phyloP scores from a whole-genome alignment of 2,888 invertebrate species.

The Orchesella flavescens region DNA sequence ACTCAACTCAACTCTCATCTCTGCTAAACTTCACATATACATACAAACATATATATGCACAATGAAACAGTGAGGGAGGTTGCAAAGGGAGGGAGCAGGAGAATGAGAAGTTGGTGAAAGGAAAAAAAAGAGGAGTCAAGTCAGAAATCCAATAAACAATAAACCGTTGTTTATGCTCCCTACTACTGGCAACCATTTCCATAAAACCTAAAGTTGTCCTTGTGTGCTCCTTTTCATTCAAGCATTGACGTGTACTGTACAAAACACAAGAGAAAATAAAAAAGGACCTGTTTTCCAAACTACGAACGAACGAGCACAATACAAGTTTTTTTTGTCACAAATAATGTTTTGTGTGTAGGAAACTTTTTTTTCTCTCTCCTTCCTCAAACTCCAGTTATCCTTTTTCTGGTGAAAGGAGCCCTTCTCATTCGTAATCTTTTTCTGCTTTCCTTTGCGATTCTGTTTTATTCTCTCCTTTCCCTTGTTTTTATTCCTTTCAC shows the following conservation, averaged over 20 bases:
- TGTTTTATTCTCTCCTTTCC: neutral
- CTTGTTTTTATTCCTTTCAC: neutral
- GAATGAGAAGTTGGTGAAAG: neutral
- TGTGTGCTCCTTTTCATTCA: constrained; percentile 23
- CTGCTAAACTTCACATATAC: neutral
- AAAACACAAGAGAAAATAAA: constrained; percentile 1
- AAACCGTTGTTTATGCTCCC: constrained; percentile 59
- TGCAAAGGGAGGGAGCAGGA: constrained; percentile 11
- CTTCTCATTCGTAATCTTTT: constrained; percentile 7
- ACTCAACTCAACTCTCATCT: neutral
- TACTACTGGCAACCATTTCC: constrained; percentile 30
- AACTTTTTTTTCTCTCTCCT: constrained; percentile 9
- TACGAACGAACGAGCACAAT: constrained; percentile 8
- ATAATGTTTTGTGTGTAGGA: constrained; percentile 1
- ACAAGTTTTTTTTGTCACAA: constrained; percentile 5
- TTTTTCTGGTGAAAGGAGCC: neutral
- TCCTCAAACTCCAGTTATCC: no score
- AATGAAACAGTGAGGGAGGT: neutral
- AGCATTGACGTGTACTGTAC: neutral
- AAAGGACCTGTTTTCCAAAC: constrained; percentile 15
- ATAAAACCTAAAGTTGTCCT: constrained; percentile 46
- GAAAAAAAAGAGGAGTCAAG: constrained; percentile 29
- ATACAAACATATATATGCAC: neutral
- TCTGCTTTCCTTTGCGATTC: neutral
- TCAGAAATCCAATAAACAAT: constrained; percentile 58